Evolutionary conservation across 2,797 vertebrate genomes (phyloP).

Genomic region (Lithobates pipiens): DNA sequence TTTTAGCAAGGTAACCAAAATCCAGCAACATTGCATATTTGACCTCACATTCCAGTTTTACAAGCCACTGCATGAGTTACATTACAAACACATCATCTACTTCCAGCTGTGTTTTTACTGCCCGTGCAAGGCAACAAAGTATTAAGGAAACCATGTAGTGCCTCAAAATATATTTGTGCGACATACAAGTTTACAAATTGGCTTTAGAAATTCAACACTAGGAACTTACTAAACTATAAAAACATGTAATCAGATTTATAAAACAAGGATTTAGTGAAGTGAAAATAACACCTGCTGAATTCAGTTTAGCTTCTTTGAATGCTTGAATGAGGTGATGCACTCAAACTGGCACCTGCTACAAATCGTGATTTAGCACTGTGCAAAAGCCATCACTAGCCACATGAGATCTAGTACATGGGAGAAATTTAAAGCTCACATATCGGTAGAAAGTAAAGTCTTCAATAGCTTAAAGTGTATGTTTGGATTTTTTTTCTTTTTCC

Average conservation of each 20-base stretch:
- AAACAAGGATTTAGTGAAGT: neutral
- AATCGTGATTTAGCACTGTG: too few species aligned
- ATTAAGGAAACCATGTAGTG: neutral
- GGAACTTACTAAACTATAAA: neutral
- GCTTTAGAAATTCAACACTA: neutral
- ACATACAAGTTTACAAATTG: neutral
- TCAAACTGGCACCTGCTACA: neutral
- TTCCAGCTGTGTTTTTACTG: constrained; percentile 47
- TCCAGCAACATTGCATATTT: constrained; percentile 55
- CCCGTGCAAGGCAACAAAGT: constrained; percentile 11
- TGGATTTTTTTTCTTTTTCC: too few species aligned
- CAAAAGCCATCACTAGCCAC: too few species aligned
- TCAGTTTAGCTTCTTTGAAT: neutral
- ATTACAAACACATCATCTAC: constrained; percentile 48
- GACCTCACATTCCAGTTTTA: constrained; percentile 61
- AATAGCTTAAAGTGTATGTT: too few species aligned
- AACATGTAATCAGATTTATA: neutral
- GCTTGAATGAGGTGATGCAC: neutral
- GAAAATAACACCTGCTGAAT: neutral
- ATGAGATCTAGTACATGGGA: too few species aligned
- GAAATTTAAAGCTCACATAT: too few species aligned
- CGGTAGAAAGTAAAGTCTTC: too few species aligned
- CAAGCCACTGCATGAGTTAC: constrained; percentile 53
- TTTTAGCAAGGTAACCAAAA: constrained; percentile 58
- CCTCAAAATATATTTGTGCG: neutral